Conservation (phyloP, 1,140 invertebrate genomes). For the Penaeus indicus region DNA sequence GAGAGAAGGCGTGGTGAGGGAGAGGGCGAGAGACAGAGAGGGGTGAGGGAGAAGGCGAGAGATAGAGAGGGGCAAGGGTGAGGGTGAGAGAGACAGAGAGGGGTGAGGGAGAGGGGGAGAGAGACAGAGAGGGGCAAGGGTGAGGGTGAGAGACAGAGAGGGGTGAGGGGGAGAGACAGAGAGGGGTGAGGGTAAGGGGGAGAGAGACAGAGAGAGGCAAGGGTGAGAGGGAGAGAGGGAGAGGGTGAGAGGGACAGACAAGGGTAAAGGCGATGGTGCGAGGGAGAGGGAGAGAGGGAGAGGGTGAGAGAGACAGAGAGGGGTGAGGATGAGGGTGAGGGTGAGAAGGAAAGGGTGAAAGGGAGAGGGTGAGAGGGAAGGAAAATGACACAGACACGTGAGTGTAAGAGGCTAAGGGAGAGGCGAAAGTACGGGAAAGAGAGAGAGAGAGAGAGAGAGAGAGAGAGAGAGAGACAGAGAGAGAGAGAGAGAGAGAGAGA, state of each 20-base stretch:
- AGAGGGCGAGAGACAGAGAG: neutral
- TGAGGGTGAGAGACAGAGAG: neutral
- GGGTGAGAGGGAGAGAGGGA: neutral
- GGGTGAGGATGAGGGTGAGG: neutral
- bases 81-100: neutral
- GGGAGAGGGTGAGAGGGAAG: neutral
- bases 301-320: neutral
- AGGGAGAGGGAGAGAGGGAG: constrained; percentile 5
- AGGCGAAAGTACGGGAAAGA: neutral
- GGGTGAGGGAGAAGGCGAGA: too few relatives aligned
- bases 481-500: neutral
- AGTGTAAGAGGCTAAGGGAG: neutral
- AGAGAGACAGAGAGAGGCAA: constrained; percentile 10
- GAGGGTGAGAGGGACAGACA: neutral
- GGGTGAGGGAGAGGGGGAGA: too few relatives aligned
- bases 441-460: neutral
- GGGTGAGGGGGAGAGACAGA: constrained; percentile 1
- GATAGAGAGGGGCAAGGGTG: neutral
- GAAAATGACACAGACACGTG: neutral
- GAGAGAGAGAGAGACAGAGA: neutral
- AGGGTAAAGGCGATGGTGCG: neutral
- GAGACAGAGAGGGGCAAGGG: neutral
- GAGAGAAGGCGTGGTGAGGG: neutral
- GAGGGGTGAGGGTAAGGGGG: neutral
- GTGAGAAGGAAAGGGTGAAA: too few relatives aligned